phyloP scores from a whole-genome alignment of 2,888 invertebrate genomes.

The Dysmachus trigonus region DNA sequence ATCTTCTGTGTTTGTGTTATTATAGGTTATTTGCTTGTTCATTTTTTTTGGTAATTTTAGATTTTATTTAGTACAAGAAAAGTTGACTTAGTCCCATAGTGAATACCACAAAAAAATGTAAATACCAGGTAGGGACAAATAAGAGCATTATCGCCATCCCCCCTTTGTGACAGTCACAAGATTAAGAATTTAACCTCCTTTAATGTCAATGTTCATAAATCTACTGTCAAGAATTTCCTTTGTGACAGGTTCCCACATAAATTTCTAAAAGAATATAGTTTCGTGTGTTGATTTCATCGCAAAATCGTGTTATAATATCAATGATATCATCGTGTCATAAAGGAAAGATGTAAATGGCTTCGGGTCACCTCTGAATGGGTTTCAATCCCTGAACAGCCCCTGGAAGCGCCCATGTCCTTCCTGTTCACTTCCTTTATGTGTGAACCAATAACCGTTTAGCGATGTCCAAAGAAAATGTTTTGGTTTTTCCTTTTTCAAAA shows the following conservation, averaged over 20 bases:
- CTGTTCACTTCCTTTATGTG: background rate
- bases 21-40: too few species aligned
- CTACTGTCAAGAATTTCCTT: too few species aligned
- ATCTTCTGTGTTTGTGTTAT: too few species aligned
- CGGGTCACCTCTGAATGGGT: background rate
- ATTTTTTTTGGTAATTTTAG: too few species aligned
- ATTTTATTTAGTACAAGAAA: too few species aligned
- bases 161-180: too few species aligned
- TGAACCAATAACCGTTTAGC: background rate
- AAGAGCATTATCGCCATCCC: too few species aligned
- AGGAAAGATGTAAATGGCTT: background rate
- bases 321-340: background rate
- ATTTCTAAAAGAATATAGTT: background rate
- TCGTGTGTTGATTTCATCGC: background rate
- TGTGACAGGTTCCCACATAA: background rate
- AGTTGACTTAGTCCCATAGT: too few species aligned
- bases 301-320: background rate
- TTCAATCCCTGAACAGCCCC: background rate
- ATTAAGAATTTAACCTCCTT: too few species aligned
- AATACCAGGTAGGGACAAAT: too few species aligned
- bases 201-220: too few species aligned
- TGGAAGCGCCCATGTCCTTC: background rate
- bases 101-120: too few species aligned
- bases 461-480: background rate
- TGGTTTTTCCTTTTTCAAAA: background rate